Conservation (phyloP, 2,888 invertebrate species). For the Minunthozetes semirufus region DNA sequence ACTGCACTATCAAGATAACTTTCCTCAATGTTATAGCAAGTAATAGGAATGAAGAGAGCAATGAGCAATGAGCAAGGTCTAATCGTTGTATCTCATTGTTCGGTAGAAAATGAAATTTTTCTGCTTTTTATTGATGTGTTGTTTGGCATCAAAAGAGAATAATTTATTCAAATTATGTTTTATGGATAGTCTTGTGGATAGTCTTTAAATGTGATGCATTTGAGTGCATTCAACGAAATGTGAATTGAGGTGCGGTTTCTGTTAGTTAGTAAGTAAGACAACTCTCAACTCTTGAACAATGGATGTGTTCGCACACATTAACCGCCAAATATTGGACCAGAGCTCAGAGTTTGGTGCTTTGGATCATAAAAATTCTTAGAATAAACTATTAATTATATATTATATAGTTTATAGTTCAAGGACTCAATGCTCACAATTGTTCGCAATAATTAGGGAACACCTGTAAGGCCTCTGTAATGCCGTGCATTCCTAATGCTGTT, state of each 20-base stretch:
- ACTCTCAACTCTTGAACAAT: neutral
- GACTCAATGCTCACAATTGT: neutral
- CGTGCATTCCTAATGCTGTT: neutral
- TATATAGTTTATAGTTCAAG: too few species aligned
- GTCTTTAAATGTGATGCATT: neutral
- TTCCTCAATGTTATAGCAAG: too few species aligned
- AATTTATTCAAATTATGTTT: constrained; percentile 6
- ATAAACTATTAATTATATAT: constrained; percentile 12
- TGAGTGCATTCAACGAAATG: neutral
- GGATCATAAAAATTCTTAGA: neutral
- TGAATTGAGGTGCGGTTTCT: neutral
- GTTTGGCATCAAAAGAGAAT: neutral
- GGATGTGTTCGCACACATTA: neutral
- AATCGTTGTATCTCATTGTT: too few species aligned
- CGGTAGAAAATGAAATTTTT: neutral
- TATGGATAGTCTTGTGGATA: neutral
- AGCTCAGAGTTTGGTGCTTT: neutral
- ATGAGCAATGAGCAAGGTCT: too few species aligned
- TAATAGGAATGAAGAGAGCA: too few species aligned
- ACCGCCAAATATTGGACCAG: neutral
- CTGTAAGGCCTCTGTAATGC: neutral
- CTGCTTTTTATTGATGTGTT: neutral
- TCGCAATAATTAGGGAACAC: neutral
- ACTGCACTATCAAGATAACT: too few species aligned
- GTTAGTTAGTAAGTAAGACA: too few species aligned